Conservation (phyloP, 2,113 vertebrate genomes). For the Mugil cephalus region DNA sequence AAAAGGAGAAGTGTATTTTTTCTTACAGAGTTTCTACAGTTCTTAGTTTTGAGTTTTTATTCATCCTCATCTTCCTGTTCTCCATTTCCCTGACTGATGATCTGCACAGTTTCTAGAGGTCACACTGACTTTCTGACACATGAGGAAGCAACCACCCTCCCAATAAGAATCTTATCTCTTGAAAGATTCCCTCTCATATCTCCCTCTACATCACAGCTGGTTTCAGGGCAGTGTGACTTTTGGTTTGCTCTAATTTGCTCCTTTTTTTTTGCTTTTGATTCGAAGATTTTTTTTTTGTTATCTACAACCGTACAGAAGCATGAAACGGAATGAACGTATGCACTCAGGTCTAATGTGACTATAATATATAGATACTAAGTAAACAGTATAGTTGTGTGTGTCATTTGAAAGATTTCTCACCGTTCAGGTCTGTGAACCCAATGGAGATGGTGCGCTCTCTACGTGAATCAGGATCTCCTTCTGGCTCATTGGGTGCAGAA, state of each 20-base stretch:
- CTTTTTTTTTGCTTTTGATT: background rate
- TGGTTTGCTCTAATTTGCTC: background rate
- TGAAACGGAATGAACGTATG: too few relatives aligned
- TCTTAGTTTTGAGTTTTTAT: too few relatives aligned
- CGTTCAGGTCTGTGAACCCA: slow-evolving; percentile 90
- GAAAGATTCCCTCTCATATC: background rate
- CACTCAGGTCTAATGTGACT: too few relatives aligned
- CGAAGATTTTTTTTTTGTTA: too few relatives aligned
- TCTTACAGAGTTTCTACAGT: too few relatives aligned
- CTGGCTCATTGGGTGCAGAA: slow-evolving; percentile 75
- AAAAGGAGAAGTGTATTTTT: too few relatives aligned
- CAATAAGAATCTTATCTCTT: background rate
- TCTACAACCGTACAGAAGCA: too few relatives aligned
- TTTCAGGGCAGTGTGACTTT: slow-evolving; percentile 3
- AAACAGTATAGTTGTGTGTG: too few relatives aligned
- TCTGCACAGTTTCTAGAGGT: slow-evolving; percentile 8
- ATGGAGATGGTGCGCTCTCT: slow-evolving; percentile 85
- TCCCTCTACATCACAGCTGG: background rate
- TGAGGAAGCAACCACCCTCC: slow-evolving; percentile 26
- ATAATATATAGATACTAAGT: too few relatives aligned
- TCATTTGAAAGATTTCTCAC: slow-evolving; percentile 71
- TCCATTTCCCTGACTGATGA: background rate
- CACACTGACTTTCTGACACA: slow-evolving; percentile 5
- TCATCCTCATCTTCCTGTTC: too few relatives aligned
- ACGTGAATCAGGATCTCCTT: slow-evolving; percentile 48